Evolutionary conservation across 1,140 invertebrate species (phyloP), one percentile per base, ranked within the genome.

Genomic region (Drosophila navojoa): DNA sequence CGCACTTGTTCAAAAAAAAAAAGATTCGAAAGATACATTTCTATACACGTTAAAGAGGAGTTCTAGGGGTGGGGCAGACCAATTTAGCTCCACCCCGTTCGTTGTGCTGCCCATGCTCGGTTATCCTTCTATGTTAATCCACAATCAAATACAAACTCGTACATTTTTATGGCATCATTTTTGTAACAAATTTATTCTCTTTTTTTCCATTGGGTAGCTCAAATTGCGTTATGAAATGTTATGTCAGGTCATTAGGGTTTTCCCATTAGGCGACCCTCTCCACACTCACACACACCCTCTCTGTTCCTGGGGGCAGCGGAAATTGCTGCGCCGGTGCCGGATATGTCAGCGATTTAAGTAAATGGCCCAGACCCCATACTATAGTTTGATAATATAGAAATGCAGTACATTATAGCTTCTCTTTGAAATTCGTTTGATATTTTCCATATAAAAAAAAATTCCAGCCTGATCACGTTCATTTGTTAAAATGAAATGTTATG

Each of bases 211-310:
- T 87, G 54, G 42, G 50, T 68, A 55, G 66, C 76, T 89, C 71
- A 84, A 89, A 82, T 87, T 84, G 84, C 79, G 72, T 89, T 87
- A 87, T 87, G 84, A 89, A 87, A 87, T 89, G 76, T 87, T 77
- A 87, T 87, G 79, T 77, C 47, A 59, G 77, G 84, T 87, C 84
- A 87, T 87, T 87, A 87, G 79, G 84, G 73, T 67, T 67, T 67
- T 52, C 52, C 76, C 76, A 89, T 89, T 84, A 89, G 66, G 45
- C 62, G 53, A 32, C 29, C 38, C 49, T 29, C 42, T 9, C 54
- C 38, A 35, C 44, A n/a, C 13, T 13, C 19, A 13, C 19, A 11
- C 22, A 29, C 16, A 42, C 32, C 5, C 35, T 22, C 35, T 25
- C 9, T 54, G 47, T 19, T 71, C 58, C 42, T 63, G 53, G 19